Percentiles rank a stretch among this genome's conserved stretches.
Conservation (phyloP, 2,797 vertebrate species). For the Pipistrellus pipistrellus region DNA sequence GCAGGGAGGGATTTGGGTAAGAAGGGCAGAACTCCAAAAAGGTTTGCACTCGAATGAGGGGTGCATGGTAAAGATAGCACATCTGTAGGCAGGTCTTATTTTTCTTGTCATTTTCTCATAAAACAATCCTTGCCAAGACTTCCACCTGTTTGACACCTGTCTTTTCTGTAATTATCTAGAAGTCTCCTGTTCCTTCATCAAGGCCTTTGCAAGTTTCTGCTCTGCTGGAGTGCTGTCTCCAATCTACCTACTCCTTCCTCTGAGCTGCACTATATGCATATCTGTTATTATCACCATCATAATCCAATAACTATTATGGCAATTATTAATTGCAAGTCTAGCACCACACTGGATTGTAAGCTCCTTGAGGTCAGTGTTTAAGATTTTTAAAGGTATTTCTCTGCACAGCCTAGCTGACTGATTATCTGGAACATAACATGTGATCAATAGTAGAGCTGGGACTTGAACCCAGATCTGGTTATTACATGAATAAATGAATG, state of each 20-base stretch:
- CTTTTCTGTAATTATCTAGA: neutral
- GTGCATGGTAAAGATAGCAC: neutral
- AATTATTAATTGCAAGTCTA: neutral
- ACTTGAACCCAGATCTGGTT: neutral
- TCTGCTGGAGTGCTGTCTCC: neutral
- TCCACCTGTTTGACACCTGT: rapidly evolving
- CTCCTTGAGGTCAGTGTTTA: neutral
- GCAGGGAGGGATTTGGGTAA: neutral
- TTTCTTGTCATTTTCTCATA: neutral
- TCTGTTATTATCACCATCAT: neutral
- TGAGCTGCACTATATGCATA: neutral
- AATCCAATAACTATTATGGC: neutral
- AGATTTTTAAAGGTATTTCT: neutral
- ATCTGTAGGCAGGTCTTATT: neutral
- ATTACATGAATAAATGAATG: neutral
- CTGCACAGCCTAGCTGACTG: neutral
- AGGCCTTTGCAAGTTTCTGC: neutral
- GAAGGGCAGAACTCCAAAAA: neutral
- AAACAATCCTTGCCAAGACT: neutral
- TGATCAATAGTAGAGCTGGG: neutral
- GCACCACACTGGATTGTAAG: neutral
- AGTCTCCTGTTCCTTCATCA: neutral
- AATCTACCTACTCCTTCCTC: neutral
- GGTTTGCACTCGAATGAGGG: neutral
- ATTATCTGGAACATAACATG: neutral